These are phyloP conservation scores for Amphipyra tragopoginis DNA, from an alignment of 2,888 invertebrate species.

Conservation along the genomic window DNA sequence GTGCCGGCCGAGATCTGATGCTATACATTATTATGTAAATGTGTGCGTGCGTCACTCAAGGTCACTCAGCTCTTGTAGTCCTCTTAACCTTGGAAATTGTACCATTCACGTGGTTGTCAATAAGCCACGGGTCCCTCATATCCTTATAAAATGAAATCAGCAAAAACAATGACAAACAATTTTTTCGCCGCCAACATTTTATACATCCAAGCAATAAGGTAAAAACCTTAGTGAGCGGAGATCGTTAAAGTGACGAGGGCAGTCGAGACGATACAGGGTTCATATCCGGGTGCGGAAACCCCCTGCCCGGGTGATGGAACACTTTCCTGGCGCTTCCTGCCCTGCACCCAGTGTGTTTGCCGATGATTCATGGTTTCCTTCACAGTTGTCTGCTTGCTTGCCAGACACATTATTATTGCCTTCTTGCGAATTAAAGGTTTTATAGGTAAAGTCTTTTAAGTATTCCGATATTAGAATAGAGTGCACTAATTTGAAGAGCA, in stretches of 20 bases:
- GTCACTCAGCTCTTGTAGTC: no score
- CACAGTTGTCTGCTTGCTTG: constrained; percentile 49
- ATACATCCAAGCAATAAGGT: constrained; percentile 41
- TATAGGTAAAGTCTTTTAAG: constrained; percentile 3
- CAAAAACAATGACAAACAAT: constrained; percentile 26
- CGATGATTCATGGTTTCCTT: constrained; percentile 74
- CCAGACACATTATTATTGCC: constrained; percentile 11
- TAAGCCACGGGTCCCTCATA: no score
- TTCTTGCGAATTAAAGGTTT: constrained; percentile 7
- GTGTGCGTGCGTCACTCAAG: no score
- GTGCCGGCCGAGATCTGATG: no score
- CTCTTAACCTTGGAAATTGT: no score
- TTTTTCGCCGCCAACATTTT: constrained; percentile 14
- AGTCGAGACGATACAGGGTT: constrained; percentile 73
- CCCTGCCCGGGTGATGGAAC: constrained; percentile 73
- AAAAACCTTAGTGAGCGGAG: constrained; percentile 57
- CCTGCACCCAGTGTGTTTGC: constrained; percentile 61
- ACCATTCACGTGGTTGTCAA: no score
- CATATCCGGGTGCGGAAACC: constrained; percentile 72
- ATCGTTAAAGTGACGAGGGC: constrained; percentile 63
- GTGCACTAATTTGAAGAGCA: no score
- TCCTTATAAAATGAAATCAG: no score
- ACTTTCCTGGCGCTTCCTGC: constrained; percentile 66
- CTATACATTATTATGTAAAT: no score
- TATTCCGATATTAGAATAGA: no score